phyloP scores from a whole-genome alignment of 2,113 vertebrate species.

The Menura novaehollandiae region DNA sequence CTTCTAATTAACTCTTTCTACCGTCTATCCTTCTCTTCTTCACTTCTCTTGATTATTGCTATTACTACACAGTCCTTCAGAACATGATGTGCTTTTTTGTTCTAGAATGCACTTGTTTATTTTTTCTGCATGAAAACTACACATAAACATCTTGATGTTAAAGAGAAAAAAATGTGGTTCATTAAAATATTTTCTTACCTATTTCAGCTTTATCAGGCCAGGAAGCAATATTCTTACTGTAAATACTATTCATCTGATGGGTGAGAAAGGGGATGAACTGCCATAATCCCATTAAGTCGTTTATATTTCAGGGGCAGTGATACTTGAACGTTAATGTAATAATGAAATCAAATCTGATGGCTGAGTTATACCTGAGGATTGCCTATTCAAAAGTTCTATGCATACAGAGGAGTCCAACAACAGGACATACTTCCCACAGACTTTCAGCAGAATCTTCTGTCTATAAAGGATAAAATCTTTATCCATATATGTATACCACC shows the following conservation, averaged over 20 bases:
- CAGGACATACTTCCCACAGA: not conserved
- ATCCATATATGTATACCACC: accelerated
- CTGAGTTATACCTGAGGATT: not conserved
- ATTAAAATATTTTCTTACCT: not conserved
- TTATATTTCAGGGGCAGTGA: not conserved
- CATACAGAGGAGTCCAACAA: not conserved
- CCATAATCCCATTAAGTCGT: not conserved
- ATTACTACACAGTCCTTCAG: not conserved
- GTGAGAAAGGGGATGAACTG: not conserved
- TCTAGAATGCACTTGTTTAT: not conserved
- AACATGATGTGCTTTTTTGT: not conserved
- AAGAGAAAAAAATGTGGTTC: not conserved
- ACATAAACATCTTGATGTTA: not conserved
- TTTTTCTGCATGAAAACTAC: not conserved
- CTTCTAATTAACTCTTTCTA: not conserved
- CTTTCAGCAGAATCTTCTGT: not conserved
- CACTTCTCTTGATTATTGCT: not conserved
- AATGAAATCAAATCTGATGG: not conserved
- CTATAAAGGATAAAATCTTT: not conserved
- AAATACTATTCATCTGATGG: not conserved
- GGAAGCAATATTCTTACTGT: not conserved
- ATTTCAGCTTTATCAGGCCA: not conserved
- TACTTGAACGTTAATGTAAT: not conserved
- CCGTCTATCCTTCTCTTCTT: not conserved
- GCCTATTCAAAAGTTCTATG: not conserved